Percentiles rank a stretch among this genome's conserved stretches.
Evolutionary conservation across 2,113 vertebrate genomes (phyloP).

Genomic region (Archocentrus centrarchus): DNA sequence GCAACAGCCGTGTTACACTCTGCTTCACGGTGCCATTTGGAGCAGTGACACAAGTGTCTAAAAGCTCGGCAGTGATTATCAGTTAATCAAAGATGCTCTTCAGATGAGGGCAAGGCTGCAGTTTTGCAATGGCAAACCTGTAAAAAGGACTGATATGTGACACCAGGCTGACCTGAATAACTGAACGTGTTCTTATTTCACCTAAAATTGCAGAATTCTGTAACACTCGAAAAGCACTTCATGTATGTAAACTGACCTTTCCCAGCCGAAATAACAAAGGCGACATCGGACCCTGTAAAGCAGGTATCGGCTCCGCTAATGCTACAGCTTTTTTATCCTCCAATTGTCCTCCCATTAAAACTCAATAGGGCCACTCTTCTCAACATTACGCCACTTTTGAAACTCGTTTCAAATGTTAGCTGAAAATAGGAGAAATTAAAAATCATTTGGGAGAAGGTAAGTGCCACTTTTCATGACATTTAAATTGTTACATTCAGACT

Average conservation of each 20-base stretch:
- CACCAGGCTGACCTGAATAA: conserved; percentile 25
- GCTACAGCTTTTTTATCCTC: conserved; percentile 56
- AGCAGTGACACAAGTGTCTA: conserved; percentile 57
- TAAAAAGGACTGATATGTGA: conserved; percentile 26
- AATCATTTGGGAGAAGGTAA: conserved; percentile 74
- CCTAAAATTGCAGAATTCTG: conserved; percentile 5
- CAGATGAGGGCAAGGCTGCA: conserved; percentile 25
- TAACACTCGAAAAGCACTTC: conserved; percentile 21
- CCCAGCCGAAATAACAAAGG: conserved; percentile 32
- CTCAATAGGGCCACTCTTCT: conserved; percentile 50
- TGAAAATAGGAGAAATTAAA: conserved; percentile 70
- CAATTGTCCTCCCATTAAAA: conserved; percentile 62
- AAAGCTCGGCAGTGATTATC: conserved; percentile 62
- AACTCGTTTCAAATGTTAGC: conserved; percentile 66
- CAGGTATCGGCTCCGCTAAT: conserved; percentile 54
- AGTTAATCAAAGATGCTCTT: conserved; percentile 68
- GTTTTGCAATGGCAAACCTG: conserved; percentile 26
- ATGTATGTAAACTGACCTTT: conserved; percentile 26
- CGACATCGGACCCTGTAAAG: conserved; percentile 45
- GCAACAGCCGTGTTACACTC: conserved; percentile 56
- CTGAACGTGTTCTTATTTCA: conserved; percentile 3
- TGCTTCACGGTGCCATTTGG: conserved; percentile 61
- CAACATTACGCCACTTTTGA: conserved; percentile 62
- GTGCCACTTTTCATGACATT: conserved; percentile 76
- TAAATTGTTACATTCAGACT: conserved; percentile 80